phyloP scores from a whole-genome alignment of 1,140 invertebrate genomes.

The Diuraphis noxia region DNA sequence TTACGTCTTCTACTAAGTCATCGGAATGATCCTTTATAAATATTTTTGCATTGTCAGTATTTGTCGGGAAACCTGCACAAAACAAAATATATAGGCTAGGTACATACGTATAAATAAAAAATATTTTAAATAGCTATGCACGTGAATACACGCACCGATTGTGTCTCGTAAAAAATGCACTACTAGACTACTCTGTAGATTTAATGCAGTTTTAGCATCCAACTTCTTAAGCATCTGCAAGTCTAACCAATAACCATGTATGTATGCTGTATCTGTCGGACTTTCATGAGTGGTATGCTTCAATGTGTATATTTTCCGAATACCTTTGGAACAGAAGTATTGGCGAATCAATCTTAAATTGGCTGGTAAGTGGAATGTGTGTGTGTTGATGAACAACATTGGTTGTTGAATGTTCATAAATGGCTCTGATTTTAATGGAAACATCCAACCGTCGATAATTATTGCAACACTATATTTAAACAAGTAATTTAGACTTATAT shows the following conservation, averaged over 20 bases:
- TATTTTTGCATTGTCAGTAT: background rate
- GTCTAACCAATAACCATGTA: conserved; percentile 62
- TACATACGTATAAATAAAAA: background rate
- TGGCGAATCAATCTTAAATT: conserved; percentile 65
- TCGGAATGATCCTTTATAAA: conserved; percentile 28
- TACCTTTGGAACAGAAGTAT: conserved; percentile 17
- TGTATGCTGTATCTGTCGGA: conserved; percentile 61
- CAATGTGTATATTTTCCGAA: background rate
- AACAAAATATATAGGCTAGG: background rate
- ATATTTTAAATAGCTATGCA: background rate
- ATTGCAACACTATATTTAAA: conserved; percentile 64
- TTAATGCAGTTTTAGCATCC: conserved; percentile 59
- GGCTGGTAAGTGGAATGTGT: conserved; percentile 68
- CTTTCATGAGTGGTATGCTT: conserved; percentile 61
- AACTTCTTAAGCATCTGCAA: conserved; percentile 62
- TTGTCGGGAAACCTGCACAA: background rate
- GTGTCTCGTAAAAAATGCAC: conserved; percentile 60
- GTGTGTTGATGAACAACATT: conserved; percentile 68
- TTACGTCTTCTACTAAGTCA: background rate
- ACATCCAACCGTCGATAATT: conserved; percentile 73
- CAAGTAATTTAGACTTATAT: background rate
- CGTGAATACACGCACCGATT: conserved; percentile 55
- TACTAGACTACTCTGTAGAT: conserved; percentile 61
- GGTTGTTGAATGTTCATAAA: conserved; percentile 64
- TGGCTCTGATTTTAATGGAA: conserved; percentile 66